Evolutionary conservation across 2,888 invertebrate genomes (phyloP).

Genomic region (Emmelina monodactyla): DNA sequence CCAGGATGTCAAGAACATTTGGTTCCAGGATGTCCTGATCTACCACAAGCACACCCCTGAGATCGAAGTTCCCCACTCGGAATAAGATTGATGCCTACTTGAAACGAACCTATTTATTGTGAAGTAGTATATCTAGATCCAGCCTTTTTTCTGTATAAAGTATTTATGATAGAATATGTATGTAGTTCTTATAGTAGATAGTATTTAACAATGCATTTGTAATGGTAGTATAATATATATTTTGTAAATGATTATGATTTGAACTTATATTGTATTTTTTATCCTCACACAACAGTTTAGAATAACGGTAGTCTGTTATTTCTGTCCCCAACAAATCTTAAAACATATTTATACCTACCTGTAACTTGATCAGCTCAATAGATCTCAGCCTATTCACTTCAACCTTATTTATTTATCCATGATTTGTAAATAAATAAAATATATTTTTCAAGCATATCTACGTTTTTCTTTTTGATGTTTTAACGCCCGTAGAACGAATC

Average conservation of each 20-base stretch:
- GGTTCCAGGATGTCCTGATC: slow-evolving; percentile 57
- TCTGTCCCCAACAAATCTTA: too few relatives aligned
- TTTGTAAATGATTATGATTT: not conserved
- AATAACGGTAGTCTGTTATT: too few relatives aligned
- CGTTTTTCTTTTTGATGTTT: too few relatives aligned
- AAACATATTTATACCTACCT: too few relatives aligned
- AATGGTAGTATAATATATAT: not conserved
- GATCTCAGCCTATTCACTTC: not conserved
- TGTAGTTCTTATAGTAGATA: not conserved
- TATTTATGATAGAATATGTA: not conserved
- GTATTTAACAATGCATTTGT: not conserved
- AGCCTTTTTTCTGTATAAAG: too few relatives aligned
- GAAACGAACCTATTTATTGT: not conserved
- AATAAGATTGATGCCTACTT: slow-evolving; percentile 15
- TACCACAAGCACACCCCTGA: slow-evolving; percentile 56
- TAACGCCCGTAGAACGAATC: too few relatives aligned
- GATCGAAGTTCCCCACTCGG: slow-evolving; percentile 27
- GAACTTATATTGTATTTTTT: not conserved
- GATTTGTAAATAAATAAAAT: too few relatives aligned
- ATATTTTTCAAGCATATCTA: too few relatives aligned
- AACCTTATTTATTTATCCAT: not conserved
- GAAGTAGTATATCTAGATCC: too few relatives aligned
- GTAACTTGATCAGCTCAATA: slow-evolving; percentile 1
- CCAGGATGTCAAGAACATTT: slow-evolving; percentile 46
- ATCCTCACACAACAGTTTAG: too few relatives aligned